Conservation (phyloP, 2,113 vertebrate genomes). For the Motacilla tschutschensis region DNA sequence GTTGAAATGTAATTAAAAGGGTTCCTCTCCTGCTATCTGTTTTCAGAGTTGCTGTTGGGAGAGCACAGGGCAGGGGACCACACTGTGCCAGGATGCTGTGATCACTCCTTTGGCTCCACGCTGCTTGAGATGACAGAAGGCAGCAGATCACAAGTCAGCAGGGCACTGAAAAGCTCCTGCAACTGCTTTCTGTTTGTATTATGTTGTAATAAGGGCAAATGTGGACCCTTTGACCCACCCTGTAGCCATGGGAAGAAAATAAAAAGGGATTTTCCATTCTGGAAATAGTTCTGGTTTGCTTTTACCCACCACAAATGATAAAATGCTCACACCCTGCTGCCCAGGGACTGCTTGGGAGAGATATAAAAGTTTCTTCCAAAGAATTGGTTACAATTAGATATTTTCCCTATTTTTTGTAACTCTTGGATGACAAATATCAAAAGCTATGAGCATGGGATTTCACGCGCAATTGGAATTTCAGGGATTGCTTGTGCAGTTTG, state of each 20-base stretch:
- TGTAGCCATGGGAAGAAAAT: not conserved
- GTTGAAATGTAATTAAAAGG: conserved; percentile 19
- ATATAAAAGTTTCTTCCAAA: not conserved
- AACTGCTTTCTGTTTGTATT: not conserved
- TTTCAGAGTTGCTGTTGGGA: not conserved
- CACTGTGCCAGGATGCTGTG: rapidly evolving
- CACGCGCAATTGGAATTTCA: not conserved
- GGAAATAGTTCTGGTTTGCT: rapidly evolving
- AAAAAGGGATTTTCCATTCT: not conserved
- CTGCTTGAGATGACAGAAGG: not conserved
- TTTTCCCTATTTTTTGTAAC: not conserved
- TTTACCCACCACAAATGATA: not conserved
- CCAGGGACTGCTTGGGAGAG: not conserved
- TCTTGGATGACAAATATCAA: not conserved
- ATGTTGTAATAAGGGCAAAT: not conserved
- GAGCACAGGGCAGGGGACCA: not conserved
- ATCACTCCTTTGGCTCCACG: not conserved
- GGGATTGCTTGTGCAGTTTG: not conserved
- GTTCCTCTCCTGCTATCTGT: not conserved
- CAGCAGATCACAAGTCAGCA: not conserved
- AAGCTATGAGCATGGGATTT: not conserved
- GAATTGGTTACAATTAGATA: not conserved
- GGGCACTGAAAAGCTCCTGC: not conserved
- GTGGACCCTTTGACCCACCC: not conserved
- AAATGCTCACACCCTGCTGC: not conserved